Conservation (phyloP, 2,113 vertebrate genomes). For the Petaurus breviceps region DNA sequence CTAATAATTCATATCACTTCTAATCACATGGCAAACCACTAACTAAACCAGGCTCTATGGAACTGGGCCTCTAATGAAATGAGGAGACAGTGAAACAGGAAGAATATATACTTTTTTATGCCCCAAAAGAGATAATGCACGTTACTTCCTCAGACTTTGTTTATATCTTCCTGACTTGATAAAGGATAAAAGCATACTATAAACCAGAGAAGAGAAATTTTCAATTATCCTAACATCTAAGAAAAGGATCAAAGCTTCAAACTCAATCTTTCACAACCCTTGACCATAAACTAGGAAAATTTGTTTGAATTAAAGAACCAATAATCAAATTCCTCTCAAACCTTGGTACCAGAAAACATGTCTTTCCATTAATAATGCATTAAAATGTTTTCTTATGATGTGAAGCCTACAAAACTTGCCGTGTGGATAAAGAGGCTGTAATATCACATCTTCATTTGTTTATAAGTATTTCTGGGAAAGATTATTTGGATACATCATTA, state of each 20-base stretch:
- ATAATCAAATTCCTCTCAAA: not conserved
- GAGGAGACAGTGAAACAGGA: not conserved
- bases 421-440: not conserved
- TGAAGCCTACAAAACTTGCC: not conserved
- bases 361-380: not conserved
- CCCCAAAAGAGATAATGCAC: not conserved
- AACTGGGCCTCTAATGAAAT: not conserved
- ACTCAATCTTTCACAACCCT: not conserved
- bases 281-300: not conserved
- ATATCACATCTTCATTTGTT: not conserved
- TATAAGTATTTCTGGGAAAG: not conserved
- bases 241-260: not conserved
- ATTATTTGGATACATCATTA: not conserved
- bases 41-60: not conserved
- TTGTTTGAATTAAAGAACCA: not conserved
- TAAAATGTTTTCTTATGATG: not conserved
- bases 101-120: not conserved
- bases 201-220: not conserved
- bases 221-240: not conserved
- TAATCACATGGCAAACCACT: not conserved
- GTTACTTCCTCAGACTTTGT: not conserved
- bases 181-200: not conserved
- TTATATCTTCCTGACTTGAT: not conserved
- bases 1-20: not conserved
- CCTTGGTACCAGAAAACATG: not conserved